phyloP scores from a whole-genome alignment of 2,113 vertebrate genomes.

The Platysteira castanea region DNA sequence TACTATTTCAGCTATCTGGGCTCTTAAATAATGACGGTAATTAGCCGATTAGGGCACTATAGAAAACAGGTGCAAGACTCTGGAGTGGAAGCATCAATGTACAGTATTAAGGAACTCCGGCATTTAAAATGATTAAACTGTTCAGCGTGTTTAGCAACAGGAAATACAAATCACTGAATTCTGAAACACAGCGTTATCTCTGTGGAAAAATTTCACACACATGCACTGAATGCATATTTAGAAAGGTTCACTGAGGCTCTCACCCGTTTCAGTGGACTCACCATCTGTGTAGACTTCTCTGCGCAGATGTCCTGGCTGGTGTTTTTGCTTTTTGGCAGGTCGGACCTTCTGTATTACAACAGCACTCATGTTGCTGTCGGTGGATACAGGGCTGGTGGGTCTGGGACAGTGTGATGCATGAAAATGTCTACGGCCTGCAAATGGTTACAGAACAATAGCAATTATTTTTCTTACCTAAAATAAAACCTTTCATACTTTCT shows the following conservation, averaged over 20 bases:
- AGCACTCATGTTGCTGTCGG: constrained; percentile 95
- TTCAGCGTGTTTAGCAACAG: constrained; percentile 15
- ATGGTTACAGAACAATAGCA: not conserved
- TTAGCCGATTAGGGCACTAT: constrained; percentile 35
- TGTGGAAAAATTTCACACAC: not conserved
- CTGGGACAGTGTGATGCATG: constrained; percentile 84
- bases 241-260: constrained; percentile 10
- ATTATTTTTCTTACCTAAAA: not conserved
- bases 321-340: constrained; percentile 94
- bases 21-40: constrained; percentile 59
- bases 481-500: not conserved
- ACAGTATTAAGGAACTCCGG: constrained; percentile 2
- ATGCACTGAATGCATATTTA: not conserved
- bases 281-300: constrained; percentile 93
- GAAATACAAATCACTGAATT: constrained; percentile 24
- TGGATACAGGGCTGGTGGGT: constrained; percentile 93
- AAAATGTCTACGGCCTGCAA: constrained; percentile 90
- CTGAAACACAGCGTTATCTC: constrained; percentile 25
- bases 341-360: constrained; percentile 88
- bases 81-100: constrained; percentile 16
- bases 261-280: constrained; percentile 66
- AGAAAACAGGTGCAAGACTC: constrained; percentile 56
- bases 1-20: constrained; percentile 35
- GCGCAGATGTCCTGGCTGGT: constrained; percentile 87
- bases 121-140: constrained; percentile 48